phyloP scores from a whole-genome alignment of 2,113 vertebrate genomes.

The Talpa occidentalis region DNA sequence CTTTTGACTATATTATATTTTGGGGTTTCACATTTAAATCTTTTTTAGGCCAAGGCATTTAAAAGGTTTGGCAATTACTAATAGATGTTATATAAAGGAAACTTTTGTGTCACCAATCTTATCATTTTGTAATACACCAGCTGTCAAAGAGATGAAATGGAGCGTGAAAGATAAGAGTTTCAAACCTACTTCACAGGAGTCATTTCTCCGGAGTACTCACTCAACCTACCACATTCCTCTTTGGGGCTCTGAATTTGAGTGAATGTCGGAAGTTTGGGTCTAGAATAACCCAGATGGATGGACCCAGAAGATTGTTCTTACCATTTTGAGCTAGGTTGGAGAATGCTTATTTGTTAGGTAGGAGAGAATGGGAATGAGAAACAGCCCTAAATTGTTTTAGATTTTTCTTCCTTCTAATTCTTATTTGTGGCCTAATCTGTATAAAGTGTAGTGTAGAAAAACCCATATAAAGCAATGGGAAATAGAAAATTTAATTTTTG shows the following conservation, averaged over 20 bases:
- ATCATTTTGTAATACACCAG: neutral
- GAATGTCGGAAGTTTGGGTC: neutral
- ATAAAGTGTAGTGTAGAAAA: constrained; percentile 39
- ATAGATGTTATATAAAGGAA: neutral
- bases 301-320: neutral
- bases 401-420: constrained; percentile 32
- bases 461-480: constrained; percentile 12
- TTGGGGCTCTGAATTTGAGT: neutral
- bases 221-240: neutral
- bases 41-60: constrained; percentile 15
- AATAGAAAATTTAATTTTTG: constrained; percentile 34
- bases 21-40: neutral
- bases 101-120: neutral
- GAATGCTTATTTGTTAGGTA: neutral
- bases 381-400: neutral
- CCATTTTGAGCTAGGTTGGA: neutral
- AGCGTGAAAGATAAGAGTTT: neutral
- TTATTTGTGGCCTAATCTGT: neutral
- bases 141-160: neutral
- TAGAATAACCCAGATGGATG: neutral
- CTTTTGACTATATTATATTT: neutral
- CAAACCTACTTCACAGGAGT: neutral
- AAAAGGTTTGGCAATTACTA: constrained; percentile 39
- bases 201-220: neutral
- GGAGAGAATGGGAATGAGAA: neutral